Conservation (phyloP, 2,797 vertebrate genomes). For the Menidia menidia region DNA sequence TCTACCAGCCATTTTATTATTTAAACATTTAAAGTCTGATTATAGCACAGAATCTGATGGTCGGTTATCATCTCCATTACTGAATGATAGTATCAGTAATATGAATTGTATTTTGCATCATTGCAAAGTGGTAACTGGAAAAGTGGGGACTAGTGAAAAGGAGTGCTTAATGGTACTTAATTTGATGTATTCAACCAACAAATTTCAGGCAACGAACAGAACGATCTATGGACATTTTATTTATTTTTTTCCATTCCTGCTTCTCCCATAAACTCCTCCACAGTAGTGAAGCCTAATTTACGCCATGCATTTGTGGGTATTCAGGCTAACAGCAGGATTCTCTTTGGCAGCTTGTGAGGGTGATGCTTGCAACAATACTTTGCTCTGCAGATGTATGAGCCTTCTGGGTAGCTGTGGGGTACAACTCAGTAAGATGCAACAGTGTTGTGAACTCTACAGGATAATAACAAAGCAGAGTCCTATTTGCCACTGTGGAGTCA, state of each 20-base stretch:
- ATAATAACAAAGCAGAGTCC: conserved; percentile 32
- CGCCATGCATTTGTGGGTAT: conserved; percentile 26
- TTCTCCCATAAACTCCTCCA: not conserved
- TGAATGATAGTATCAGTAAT: too few relatives aligned
- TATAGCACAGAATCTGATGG: too few relatives aligned
- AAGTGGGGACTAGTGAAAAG: too few relatives aligned
- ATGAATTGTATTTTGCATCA: too few relatives aligned
- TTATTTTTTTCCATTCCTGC: not conserved
- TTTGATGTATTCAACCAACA: conserved; percentile 1
- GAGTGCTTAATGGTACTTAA: conserved; percentile 10
- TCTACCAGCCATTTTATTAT: too few relatives aligned
- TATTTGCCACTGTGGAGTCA: conserved; percentile 1
- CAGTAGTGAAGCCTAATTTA: conserved; percentile 14
- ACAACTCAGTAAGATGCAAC: conserved; percentile 22
- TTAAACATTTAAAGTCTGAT: too few relatives aligned
- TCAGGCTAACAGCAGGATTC: conserved; percentile 32
- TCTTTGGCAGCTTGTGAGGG: conserved; percentile 15
- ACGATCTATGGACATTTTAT: not conserved
- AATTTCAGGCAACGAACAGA: conserved; percentile 18
- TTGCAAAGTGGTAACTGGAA: too few relatives aligned
- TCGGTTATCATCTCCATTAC: too few relatives aligned
- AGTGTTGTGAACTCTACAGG: conserved; percentile 37
- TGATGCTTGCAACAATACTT: conserved; percentile 22
- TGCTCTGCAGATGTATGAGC: conserved; percentile 31
- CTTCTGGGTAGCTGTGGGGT: conserved; percentile 48